phyloP scores from a whole-genome alignment of 1,140 invertebrate genomes.

The Platorchestia sp. region DNA sequence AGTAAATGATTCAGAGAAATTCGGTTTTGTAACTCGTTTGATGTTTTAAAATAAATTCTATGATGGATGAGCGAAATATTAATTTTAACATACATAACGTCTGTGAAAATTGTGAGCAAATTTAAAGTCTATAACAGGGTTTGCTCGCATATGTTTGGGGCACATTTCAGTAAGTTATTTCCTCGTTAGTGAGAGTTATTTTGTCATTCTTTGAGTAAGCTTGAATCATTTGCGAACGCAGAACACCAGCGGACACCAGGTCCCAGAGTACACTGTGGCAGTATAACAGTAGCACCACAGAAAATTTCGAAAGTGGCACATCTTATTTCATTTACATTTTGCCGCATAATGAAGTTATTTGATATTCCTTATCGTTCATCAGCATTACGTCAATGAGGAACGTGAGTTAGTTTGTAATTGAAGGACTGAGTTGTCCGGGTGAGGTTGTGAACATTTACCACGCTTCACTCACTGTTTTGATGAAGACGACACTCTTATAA shows the following conservation, averaged over 20 bases:
- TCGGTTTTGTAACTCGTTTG: background rate
- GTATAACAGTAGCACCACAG: background rate
- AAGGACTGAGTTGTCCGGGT: too few species aligned
- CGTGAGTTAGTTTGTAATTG: background rate
- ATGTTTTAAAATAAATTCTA: background rate
- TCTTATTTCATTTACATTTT: background rate
- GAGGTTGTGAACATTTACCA: too few species aligned
- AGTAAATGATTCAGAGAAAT: too few species aligned
- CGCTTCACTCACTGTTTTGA: too few species aligned
- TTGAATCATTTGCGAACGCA: background rate
- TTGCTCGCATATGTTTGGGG: background rate
- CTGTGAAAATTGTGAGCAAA: background rate
- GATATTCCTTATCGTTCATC: background rate
- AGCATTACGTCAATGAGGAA: background rate
- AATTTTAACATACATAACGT: background rate
- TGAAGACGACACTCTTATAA: too few species aligned
- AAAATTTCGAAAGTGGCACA: background rate
- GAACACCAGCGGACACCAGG: background rate
- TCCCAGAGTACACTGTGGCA: background rate
- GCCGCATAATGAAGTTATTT: background rate
- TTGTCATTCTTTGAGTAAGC: background rate
- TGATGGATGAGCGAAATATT: background rate
- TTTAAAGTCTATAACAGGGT: background rate
- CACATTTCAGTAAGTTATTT: background rate
- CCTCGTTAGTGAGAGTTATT: background rate